These are phyloP conservation scores for Poeciliopsis retropinna DNA, from an alignment of 2,113 vertebrate genomes.

Conservation along the genomic window DNA sequence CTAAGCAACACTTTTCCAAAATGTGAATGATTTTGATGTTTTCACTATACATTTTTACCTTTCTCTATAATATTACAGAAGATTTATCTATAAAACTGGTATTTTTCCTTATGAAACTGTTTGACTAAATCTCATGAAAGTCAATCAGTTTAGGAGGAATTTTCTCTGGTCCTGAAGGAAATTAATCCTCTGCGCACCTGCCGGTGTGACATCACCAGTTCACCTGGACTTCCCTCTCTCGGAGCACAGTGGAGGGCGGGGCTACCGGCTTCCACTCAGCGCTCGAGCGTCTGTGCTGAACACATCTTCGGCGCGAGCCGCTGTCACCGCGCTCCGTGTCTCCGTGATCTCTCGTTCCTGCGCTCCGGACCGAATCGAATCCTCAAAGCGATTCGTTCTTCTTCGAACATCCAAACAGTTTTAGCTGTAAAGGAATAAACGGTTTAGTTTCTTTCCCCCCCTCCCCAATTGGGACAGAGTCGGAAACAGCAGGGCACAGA, in stretches of 20 bases:
- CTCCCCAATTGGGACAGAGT: conserved; percentile 28
- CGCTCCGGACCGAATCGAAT: neutral
- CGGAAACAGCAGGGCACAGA: conserved; percentile 30
- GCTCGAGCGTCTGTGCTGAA: neutral
- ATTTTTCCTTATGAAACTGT: neutral
- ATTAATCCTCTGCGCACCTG: conserved; percentile 41
- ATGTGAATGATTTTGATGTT: neutral
- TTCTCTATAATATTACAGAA: neutral
- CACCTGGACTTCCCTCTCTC: conserved; percentile 53
- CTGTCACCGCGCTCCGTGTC: conserved; percentile 3
- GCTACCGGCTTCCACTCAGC: conserved; percentile 12
- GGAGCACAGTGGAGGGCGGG: conserved; percentile 54
- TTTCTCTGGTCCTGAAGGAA: neutral
- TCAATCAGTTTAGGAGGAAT: no score
- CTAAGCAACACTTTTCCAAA: no score
- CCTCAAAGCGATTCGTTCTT: neutral
- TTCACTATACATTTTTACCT: neutral
- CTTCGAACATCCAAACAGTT: neutral
- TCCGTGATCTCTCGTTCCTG: neutral
- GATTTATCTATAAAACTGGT: neutral
- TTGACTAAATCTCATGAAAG: neutral
- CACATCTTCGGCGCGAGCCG: conserved; percentile 15
- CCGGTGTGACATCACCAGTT: conserved; percentile 30
- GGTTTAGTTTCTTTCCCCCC: conserved; percentile 1
- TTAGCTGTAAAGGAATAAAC: neutral